Evolutionary conservation across 1,140 invertebrate genomes (phyloP).

Genomic region (Oreohelix idahoensis): DNA sequence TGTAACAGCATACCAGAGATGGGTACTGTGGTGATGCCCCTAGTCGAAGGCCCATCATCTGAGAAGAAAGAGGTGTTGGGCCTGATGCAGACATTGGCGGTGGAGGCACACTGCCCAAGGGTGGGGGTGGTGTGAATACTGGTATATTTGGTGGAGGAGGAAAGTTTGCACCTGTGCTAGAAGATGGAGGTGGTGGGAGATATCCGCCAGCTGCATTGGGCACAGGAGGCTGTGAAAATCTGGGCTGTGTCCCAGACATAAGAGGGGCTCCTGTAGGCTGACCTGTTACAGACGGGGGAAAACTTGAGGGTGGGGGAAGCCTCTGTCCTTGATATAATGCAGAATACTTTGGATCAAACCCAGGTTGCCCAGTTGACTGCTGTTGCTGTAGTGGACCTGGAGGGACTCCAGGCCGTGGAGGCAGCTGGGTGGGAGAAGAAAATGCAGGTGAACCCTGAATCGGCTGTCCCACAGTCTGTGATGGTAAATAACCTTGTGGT

Average conservation of each 20-base stretch:
- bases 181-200: conserved; percentile 35
- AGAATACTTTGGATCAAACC: neutral
- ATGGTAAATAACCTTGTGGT: neutral
- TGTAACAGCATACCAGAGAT: neutral
- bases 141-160: conserved; percentile 26
- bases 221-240: neutral
- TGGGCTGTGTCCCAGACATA: neutral
- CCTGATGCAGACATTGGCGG: conserved; percentile 27
- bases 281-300: conserved; percentile 26
- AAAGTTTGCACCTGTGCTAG: conserved; percentile 8
- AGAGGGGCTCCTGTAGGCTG: conserved; percentile 31
- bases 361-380: neutral
- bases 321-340: conserved; percentile 15
- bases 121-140: conserved; percentile 24
- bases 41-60: conserved; percentile 28
- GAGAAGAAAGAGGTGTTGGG: conserved; percentile 33
- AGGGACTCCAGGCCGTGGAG: conserved; percentile 4
- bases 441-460: neutral
- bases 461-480: neutral
- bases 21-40: conserved; percentile 8
- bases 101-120: conserved; percentile 7
- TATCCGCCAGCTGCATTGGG: conserved; percentile 30
- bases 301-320: conserved; percentile 7
- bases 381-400: conserved; percentile 23
- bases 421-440: neutral